These are phyloP conservation scores for Bombus impatiens DNA, from an alignment of 1,140 invertebrate species.

Conservation along the genomic window DNA sequence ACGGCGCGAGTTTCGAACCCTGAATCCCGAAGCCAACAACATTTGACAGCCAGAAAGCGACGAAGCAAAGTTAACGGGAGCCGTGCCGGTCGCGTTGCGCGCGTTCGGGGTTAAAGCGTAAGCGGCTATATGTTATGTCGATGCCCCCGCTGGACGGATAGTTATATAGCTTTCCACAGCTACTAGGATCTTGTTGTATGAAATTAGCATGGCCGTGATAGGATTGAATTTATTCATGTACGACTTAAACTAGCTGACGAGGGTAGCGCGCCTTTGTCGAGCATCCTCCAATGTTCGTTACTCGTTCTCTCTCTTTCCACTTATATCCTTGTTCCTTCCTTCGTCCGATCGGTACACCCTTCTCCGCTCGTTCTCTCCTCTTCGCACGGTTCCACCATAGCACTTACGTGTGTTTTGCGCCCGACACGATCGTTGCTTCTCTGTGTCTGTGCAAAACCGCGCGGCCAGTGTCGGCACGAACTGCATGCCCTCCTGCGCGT, in stretches of 20 bases:
- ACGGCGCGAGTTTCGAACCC: conserved; percentile 45
- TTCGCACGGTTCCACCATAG: background rate
- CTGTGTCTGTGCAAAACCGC: conserved; percentile 39
- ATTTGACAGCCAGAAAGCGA: conserved; percentile 8
- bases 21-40: conserved; percentile 29
- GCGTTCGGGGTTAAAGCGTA: conserved; percentile 55
- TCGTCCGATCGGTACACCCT: background rate
- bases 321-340: background rate
- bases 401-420: conserved; percentile 33
- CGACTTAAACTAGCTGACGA: conserved; percentile 71
- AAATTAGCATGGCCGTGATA: conserved; percentile 75
- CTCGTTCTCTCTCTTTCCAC: background rate
- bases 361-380: background rate
- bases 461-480: conserved; percentile 45
- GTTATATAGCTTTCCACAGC: conserved; percentile 60
- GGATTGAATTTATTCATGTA: conserved; percentile 77
- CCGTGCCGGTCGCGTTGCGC: conserved; percentile 32
- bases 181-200: conserved; percentile 65
- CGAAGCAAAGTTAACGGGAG: conserved; percentile 45
- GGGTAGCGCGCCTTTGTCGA: conserved; percentile 62
- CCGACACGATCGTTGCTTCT: conserved; percentile 42
- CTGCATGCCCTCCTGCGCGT: conserved; percentile 50
- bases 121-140: conserved; percentile 70
- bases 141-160: conserved; percentile 48
- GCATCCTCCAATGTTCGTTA: conserved; percentile 35